These are phyloP conservation scores for Gymnodraco acuticeps DNA, from an alignment of 2,797 vertebrate genomes.

Conservation along the genomic window DNA sequence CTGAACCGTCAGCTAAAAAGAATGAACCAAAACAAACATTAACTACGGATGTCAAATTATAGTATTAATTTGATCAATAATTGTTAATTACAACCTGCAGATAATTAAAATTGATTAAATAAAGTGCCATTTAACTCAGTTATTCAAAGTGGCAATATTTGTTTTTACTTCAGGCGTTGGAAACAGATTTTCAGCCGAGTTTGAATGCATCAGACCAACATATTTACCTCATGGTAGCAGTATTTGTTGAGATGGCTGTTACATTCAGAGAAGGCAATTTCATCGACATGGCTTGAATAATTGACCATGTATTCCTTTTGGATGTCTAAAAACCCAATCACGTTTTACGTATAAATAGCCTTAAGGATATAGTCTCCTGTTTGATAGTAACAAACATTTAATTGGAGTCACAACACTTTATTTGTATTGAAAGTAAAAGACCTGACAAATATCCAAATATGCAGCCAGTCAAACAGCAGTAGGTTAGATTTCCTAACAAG, in stretches of 20 bases:
- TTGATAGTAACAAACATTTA: constrained; percentile 25
- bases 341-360: constrained; percentile 5
- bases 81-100: constrained; percentile 34
- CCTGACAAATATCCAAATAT: constrained; percentile 1
- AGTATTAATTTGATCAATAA: constrained; percentile 46
- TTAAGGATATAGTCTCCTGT: not conserved
- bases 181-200: constrained; percentile 30
- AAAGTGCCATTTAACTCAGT: constrained; percentile 54
- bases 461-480: constrained; percentile 10
- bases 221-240: constrained; percentile 26
- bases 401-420: constrained; percentile 20
- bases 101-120: constrained; percentile 46
- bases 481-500: constrained; percentile 22
- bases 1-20: constrained; percentile 12
- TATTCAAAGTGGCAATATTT: constrained; percentile 49
- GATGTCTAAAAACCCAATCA: constrained; percentile 17
- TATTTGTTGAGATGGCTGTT: constrained; percentile 37
- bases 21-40: constrained; percentile 34
- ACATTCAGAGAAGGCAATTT: constrained; percentile 24
- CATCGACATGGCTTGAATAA: constrained; percentile 40
- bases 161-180: constrained; percentile 37
- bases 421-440: constrained; percentile 4
- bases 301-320: constrained; percentile 34
- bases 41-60: constrained; percentile 19
- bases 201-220: constrained; percentile 44